These are phyloP conservation scores for Rhodinocichla rosea DNA, from an alignment of 2,113 vertebrate species.

Conservation along the genomic window DNA sequence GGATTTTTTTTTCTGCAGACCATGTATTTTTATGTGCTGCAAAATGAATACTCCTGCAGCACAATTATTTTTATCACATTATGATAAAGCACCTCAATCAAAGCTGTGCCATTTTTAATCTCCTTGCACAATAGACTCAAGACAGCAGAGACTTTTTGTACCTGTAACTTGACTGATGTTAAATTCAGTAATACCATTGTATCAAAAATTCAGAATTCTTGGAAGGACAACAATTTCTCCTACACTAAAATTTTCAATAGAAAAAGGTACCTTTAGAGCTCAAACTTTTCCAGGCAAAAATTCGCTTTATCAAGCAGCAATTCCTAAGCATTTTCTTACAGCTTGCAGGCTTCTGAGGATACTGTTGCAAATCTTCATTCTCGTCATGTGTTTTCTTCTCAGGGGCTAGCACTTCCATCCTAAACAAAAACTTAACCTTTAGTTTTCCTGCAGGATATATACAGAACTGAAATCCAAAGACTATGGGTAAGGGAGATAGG, in stretches of 20 bases:
- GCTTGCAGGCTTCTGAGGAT: constrained; percentile 72
- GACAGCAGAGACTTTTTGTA: constrained; percentile 9
- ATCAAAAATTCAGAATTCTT: constrained; percentile 7
- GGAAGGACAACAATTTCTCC: constrained; percentile 9
- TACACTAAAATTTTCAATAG: constrained; percentile 20
- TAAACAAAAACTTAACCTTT: constrained; percentile 58
- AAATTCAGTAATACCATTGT: constrained; percentile 1
- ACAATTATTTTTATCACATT: constrained; percentile 38
- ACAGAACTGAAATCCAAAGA: neutral
- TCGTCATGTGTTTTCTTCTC: constrained; percentile 69
- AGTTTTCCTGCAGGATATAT: neutral
- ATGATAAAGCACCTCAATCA: constrained; percentile 23
- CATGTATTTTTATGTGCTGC: constrained; percentile 17
- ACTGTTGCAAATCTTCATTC: constrained; percentile 72
- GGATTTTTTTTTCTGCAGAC: neutral
- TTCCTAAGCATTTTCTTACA: constrained; percentile 81
- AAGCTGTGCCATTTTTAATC: constrained; percentile 23
- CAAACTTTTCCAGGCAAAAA: constrained; percentile 80
- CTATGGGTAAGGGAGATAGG: neutral
- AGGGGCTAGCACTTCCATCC: constrained; percentile 69
- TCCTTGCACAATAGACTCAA: constrained; percentile 20
- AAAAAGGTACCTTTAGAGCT: constrained; percentile 76
- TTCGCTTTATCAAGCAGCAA: constrained; percentile 79
- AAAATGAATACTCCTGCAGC: constrained; percentile 16
- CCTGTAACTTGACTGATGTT: constrained; percentile 1